These are phyloP conservation scores for Rousettus madagascariensis DNA, from an alignment of 2,797 vertebrate species.

Conservation along the genomic window DNA sequence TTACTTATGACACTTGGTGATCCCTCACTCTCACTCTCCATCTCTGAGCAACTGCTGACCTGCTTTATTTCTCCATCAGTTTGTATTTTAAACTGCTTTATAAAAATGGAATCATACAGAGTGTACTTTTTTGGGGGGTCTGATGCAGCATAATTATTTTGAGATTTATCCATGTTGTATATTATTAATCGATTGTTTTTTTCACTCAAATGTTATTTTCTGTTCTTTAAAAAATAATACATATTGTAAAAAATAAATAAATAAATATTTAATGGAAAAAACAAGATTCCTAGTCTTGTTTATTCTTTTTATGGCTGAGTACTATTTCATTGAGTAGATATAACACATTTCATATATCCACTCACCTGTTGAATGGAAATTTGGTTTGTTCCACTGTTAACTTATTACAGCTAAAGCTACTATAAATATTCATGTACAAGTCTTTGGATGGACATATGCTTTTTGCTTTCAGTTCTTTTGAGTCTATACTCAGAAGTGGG, in stretches of 20 bases:
- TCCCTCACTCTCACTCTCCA: neutral
- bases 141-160: neutral
- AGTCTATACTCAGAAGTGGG: neutral
- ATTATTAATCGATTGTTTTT: neutral
- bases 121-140: neutral
- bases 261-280: neutral
- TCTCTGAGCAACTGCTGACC: neutral
- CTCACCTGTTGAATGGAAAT: neutral
- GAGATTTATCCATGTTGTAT: neutral
- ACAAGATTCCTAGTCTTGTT: neutral
- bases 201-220: neutral
- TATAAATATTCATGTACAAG: neutral
- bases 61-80: neutral
- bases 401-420: neutral
- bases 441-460: neutral
- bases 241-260: neutral
- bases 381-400: neutral
- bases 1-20: neutral
- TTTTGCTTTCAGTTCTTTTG: neutral
- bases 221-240: neutral
- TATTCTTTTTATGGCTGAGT: neutral
- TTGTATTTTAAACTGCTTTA: slow-evolving; percentile 19
- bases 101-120: neutral
- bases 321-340: neutral
- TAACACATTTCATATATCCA: neutral